Evolutionary conservation across 2,888 invertebrate species (phyloP).

Genomic region (Aplocera efformata): DNA sequence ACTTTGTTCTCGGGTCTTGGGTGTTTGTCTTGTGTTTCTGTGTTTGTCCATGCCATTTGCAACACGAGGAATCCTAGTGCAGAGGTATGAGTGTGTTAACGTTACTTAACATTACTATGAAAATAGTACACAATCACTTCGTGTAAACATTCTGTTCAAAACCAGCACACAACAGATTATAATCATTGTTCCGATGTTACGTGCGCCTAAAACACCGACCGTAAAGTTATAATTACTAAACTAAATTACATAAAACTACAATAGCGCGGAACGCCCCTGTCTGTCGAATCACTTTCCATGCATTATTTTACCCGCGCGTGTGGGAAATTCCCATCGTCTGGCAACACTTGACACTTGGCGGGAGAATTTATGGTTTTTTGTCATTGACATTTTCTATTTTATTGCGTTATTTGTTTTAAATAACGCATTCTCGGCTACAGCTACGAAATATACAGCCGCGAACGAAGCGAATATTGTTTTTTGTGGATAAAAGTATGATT

Average conservation of each 20-base stretch:
- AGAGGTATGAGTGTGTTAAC: no score
- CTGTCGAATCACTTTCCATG: constrained; percentile 41
- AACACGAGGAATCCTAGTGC: no score
- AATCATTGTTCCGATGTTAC: constrained; percentile 9
- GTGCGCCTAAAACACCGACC: constrained; percentile 17
- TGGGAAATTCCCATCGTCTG: constrained; percentile 41
- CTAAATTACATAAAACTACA: constrained; percentile 27
- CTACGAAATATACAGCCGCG: constrained; percentile 1
- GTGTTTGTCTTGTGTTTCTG: no score
- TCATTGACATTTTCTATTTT: constrained; percentile 21
- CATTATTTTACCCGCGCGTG: constrained; percentile 34
- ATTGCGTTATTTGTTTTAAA: constrained; percentile 14
- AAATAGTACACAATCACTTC: no score
- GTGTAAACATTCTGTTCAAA: no score
- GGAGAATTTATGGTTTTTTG: constrained; percentile 23
- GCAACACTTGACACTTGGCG: constrained; percentile 29
- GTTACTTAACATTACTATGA: no score
- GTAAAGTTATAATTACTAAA: constrained; percentile 27
- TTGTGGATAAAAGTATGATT: not conserved
- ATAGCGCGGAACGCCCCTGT: constrained; percentile 23
- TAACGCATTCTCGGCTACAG: constrained; percentile 9
- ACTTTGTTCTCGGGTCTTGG: no score
- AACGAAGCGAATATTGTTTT: not conserved
- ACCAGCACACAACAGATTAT: not conserved
- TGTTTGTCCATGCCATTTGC: no score